Percentiles rank a stretch among this genome's conserved stretches.
These are phyloP conservation scores for Diarsia brunnea DNA, from an alignment of 2,888 invertebrate species.

Conservation along the genomic window DNA sequence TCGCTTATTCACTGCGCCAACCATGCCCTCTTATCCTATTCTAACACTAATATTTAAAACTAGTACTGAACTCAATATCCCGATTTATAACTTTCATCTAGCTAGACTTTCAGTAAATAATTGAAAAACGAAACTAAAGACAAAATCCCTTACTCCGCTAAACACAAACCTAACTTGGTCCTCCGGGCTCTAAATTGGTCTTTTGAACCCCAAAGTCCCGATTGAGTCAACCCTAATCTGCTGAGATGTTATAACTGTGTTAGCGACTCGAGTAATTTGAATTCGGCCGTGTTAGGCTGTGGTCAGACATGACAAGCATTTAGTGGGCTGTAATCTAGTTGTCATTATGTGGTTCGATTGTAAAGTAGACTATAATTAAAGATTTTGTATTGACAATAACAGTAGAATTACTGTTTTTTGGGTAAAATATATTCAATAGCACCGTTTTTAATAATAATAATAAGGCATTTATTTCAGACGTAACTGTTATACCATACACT, in stretches of 20 bases:
- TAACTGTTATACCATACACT: too few species aligned
- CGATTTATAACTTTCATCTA: neutral
- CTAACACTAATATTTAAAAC: neutral
- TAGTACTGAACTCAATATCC: neutral
- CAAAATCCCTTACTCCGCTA: conserved; percentile 33
- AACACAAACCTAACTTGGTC: conserved; percentile 11
- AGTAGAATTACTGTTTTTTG: rapidly evolving
- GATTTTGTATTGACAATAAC: neutral
- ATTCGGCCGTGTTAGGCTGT: conserved; percentile 22
- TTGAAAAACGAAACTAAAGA: conserved; percentile 9
- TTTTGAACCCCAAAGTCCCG: conserved; percentile 37
- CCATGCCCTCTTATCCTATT: too few species aligned
- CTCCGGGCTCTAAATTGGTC: conserved; percentile 25
- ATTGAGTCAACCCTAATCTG: conserved; percentile 52
- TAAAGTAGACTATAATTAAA: neutral
- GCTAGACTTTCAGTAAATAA: neutral
- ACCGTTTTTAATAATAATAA: too few species aligned
- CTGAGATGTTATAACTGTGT: conserved; percentile 48
- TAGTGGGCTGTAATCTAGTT: conserved; percentile 14
- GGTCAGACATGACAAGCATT: conserved; percentile 35
- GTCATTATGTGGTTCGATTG: conserved; percentile 6
- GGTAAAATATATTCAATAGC: neutral
- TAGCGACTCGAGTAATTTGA: conserved; percentile 47
- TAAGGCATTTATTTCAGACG: too few species aligned
- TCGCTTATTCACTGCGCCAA: too few species aligned